A percentile compares a stretch with the other conserved stretches of the same genome.
These are phyloP conservation scores for Lasiommata megera DNA, from an alignment of 2,888 invertebrate species.

Conservation along the genomic window DNA sequence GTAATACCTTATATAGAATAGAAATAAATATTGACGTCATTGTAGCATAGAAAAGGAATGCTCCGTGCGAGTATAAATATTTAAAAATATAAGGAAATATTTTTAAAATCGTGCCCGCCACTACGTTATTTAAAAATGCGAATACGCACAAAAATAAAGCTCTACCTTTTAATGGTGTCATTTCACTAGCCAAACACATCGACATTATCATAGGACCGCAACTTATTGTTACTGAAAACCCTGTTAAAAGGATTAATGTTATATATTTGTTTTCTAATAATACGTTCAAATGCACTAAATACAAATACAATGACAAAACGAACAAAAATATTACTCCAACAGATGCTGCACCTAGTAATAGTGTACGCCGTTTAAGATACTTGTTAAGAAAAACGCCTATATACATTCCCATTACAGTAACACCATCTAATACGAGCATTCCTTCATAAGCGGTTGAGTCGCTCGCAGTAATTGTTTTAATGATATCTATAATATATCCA, in stretches of 20 bases:
- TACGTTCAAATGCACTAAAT: slow-evolving; percentile 27
- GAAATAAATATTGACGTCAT: slow-evolving; percentile 16
- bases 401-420: slow-evolving; percentile 46
- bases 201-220: slow-evolving; percentile 46
- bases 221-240: slow-evolving; percentile 45
- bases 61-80: slow-evolving; percentile 36
- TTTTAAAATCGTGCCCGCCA: slow-evolving; percentile 36
- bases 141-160: neutral
- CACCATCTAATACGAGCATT: slow-evolving; percentile 36
- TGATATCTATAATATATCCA: slow-evolving; percentile 34
- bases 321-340: slow-evolving; percentile 31
- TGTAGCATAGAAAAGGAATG: slow-evolving; percentile 31
- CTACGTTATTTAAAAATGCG: neutral
- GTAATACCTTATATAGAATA: slow-evolving; percentile 29
- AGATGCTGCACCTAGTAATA: slow-evolving; percentile 38
- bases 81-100: slow-evolving; percentile 37
- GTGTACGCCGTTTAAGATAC: slow-evolving; percentile 37
- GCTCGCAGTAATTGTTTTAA: slow-evolving; percentile 29
- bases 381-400: slow-evolving; percentile 46
- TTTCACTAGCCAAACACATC: slow-evolving; percentile 35
- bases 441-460: slow-evolving; percentile 32
- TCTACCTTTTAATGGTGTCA: slow-evolving; percentile 14
- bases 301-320: slow-evolving; percentile 35
- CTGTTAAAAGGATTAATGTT: slow-evolving; percentile 45
- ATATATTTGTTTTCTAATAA: slow-evolving; percentile 36